Conservation (phyloP, 2,888 invertebrate genomes). For the Hypomecis atomaria region DNA sequence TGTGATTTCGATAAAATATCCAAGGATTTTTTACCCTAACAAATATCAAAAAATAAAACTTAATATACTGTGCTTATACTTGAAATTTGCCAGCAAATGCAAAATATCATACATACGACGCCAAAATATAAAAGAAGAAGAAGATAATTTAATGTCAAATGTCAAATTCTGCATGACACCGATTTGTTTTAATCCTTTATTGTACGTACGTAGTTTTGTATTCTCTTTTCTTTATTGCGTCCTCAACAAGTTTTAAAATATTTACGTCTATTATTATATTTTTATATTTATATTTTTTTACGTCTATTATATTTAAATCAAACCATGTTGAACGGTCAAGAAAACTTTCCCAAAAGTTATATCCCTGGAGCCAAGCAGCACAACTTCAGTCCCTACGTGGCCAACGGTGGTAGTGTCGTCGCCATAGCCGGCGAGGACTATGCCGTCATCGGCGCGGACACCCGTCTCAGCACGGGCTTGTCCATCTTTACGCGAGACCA, state of each 20-base stretch:
- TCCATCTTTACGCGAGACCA: conserved; percentile 95
- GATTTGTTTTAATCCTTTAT: conserved; percentile 26
- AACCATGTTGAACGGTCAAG: conserved; percentile 68
- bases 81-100: too few species aligned
- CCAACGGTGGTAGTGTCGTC: conserved; percentile 93
- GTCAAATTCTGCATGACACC: conserved; percentile 66
- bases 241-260: neutral
- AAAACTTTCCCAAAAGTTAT: conserved; percentile 77
- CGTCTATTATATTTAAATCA: neutral
- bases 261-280: too few species aligned
- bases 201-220: too few species aligned
- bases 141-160: neutral
- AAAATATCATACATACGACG: too few species aligned
- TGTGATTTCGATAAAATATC: too few species aligned
- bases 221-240: too few species aligned
- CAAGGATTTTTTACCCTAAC: too few species aligned
- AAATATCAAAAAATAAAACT: too few species aligned
- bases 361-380: conserved; percentile 81
- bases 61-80: too few species aligned
- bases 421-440: conserved; percentile 98
- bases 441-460: conserved; percentile 97
- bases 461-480: conserved; percentile 95
- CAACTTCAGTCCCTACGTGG: conserved; percentile 81
- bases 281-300: too few species aligned
- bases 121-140: too few species aligned